These are phyloP conservation scores for Goniozus legneri DNA, from an alignment of 1,140 invertebrate species.

Conservation along the genomic window DNA sequence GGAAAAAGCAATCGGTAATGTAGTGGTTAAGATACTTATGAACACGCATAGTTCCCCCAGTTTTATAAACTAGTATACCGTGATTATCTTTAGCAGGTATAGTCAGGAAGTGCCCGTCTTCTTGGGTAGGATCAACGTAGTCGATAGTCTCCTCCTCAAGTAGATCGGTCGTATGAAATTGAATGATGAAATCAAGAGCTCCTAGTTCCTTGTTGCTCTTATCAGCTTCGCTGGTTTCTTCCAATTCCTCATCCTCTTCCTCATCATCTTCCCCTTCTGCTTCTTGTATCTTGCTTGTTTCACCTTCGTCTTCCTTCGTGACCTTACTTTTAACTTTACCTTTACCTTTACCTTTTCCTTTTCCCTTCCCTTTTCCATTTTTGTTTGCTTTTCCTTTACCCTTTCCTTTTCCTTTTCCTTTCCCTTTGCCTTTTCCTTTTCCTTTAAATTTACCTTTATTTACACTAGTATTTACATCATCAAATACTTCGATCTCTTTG, in stretches of 20 bases:
- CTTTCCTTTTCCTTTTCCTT: not conserved
- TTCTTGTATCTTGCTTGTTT: not conserved
- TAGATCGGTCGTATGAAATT: slow-evolving; percentile 34
- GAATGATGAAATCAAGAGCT: slow-evolving; percentile 42
- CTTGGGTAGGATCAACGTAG: slow-evolving; percentile 36
- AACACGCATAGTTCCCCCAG: slow-evolving; percentile 59
- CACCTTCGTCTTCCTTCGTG: not conserved
- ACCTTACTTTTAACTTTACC: not conserved
- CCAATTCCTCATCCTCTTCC: not conserved
- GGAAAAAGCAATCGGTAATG: slow-evolving; percentile 53
- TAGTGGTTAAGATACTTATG: slow-evolving; percentile 63
- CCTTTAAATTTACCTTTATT: not conserved
- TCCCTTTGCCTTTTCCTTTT: not conserved
- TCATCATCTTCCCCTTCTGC: not conserved
- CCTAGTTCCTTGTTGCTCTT: slow-evolving; percentile 15
- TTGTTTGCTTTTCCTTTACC: too few relatives aligned
- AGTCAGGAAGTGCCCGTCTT: slow-evolving; percentile 34
- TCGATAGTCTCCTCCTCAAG: slow-evolving; percentile 32
- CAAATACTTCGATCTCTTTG: too few relatives aligned
- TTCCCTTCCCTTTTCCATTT: too few relatives aligned
- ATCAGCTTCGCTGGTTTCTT: slow-evolving; percentile 1
- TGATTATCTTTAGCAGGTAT: slow-evolving; percentile 59
- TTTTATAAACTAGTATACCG: slow-evolving; percentile 66
- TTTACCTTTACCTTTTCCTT: not conserved
- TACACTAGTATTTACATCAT: too few relatives aligned